A percentile compares a stretch with the other conserved stretches of the same genome.
phyloP scores from a whole-genome alignment of 2,888 invertebrate genomes.

The Thelaira solivaga region DNA sequence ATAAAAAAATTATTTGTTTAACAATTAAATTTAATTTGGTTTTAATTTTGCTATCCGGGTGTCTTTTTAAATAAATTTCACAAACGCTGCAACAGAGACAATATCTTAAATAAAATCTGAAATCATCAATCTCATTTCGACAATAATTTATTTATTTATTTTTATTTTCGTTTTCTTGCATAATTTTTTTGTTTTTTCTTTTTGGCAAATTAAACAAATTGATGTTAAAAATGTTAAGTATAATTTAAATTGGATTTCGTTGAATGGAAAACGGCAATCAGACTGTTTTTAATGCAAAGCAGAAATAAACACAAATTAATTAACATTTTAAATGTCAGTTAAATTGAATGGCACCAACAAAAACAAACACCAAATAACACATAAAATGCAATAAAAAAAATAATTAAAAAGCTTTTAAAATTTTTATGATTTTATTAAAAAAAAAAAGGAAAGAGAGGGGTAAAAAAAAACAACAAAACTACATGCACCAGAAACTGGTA shows the following conservation, averaged over 20 bases:
- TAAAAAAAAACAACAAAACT: background rate
- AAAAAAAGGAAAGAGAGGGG: background rate
- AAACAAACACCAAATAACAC: background rate
- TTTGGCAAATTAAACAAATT: constrained; percentile 28
- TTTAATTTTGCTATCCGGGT: background rate
- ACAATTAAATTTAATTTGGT: background rate
- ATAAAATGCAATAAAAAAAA: background rate
- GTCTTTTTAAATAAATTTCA: background rate
- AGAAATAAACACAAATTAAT: constrained; percentile 72
- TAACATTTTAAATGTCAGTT: constrained; percentile 71
- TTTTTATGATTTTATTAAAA: constrained; percentile 54
- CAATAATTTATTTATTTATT: background rate
- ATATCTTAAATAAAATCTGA: constrained; percentile 29
- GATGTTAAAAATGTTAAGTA: constrained; percentile 28
- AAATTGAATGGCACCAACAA: background rate
- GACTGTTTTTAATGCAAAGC: constrained; percentile 62
- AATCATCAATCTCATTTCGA: constrained; percentile 36
- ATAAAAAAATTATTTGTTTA: background rate
- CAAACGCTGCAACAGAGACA: background rate
- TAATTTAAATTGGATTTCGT: constrained; percentile 25
- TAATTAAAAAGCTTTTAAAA: constrained; percentile 60
- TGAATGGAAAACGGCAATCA: constrained; percentile 26
- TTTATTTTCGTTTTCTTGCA: background rate
- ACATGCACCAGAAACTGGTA: constrained; percentile 39
- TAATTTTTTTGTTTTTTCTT: background rate